Conservation (phyloP, 2,888 invertebrate genomes). For the Girardia tigrina region DNA sequence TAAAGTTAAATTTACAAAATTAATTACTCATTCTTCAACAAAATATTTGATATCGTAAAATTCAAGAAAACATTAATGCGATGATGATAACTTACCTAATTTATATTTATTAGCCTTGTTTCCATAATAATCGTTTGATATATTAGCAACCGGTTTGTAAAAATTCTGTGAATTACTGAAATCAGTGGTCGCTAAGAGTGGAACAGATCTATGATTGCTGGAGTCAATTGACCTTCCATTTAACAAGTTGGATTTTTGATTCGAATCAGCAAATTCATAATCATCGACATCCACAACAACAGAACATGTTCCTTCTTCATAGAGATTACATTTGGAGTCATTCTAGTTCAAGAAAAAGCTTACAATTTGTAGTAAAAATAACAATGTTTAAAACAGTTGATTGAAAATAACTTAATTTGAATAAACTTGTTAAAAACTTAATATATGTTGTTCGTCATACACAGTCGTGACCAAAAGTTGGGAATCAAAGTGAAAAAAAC, state of each 20-base stretch:
- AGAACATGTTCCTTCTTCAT: conserved; percentile 6
- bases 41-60: too few relatives aligned
- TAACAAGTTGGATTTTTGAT: neutral
- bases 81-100: conserved; percentile 15
- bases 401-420: too few relatives aligned
- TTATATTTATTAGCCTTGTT: neutral
- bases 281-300: conserved; percentile 1
- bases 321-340: conserved; percentile 10
- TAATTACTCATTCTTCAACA: too few relatives aligned
- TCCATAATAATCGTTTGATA: neutral
- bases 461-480: too few relatives aligned
- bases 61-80: neutral
- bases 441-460: too few relatives aligned
- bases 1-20: too few relatives aligned
- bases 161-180: neutral
- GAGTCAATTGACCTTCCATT: neutral
- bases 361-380: too few relatives aligned
- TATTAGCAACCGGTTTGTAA: neutral
- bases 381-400: too few relatives aligned
- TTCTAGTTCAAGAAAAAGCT: neutral
- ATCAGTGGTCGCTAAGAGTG: neutral
- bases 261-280: conserved; percentile 1
- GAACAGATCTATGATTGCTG: conserved; percentile 8
- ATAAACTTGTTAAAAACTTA: too few relatives aligned
- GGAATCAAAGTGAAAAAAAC: too few relatives aligned